Conservation (phyloP, 2,888 invertebrate species). For the Apamea monoglypha region DNA sequence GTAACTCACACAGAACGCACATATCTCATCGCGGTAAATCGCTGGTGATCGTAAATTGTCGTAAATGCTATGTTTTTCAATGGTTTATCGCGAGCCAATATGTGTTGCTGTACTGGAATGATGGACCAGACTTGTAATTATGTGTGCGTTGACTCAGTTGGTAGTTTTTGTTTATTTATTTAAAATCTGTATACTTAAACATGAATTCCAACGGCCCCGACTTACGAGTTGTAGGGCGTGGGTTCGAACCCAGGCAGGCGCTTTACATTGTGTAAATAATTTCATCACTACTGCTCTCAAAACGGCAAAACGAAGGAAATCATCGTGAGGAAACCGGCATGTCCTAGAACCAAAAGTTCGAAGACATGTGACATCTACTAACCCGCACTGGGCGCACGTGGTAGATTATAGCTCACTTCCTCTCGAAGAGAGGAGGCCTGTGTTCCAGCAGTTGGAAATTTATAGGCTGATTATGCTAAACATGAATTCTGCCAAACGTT, state of each 20-base stretch:
- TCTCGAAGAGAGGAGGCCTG: neutral
- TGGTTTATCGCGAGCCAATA: slow-evolving; percentile 78
- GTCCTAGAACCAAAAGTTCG: neutral
- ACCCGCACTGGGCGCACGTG: neutral
- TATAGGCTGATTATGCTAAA: neutral
- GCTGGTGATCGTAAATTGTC: slow-evolving; percentile 79
- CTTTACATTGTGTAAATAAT: neutral
- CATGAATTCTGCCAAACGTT: neutral
- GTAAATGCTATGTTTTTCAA: slow-evolving; percentile 82
- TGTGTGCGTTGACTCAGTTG: neutral
- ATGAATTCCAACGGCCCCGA: neutral
- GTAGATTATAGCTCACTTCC: neutral
- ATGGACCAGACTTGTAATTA: slow-evolving; percentile 36
- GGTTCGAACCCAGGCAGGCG: neutral
- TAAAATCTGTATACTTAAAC: neutral
- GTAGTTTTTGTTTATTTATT: slow-evolving; percentile 10
- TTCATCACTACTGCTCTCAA: neutral
- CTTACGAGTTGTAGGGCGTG: neutral
- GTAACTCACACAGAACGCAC: slow-evolving; percentile 74
- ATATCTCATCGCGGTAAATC: slow-evolving; percentile 83
- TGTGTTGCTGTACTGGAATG: slow-evolving; percentile 69
- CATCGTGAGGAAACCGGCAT: too few relatives aligned
- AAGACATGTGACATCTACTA: neutral
- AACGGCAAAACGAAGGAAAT: too few relatives aligned
- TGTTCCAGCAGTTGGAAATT: neutral